Evolutionary conservation across 2,797 vertebrate species (phyloP).

Genomic region (Anabas testudineus): DNA sequence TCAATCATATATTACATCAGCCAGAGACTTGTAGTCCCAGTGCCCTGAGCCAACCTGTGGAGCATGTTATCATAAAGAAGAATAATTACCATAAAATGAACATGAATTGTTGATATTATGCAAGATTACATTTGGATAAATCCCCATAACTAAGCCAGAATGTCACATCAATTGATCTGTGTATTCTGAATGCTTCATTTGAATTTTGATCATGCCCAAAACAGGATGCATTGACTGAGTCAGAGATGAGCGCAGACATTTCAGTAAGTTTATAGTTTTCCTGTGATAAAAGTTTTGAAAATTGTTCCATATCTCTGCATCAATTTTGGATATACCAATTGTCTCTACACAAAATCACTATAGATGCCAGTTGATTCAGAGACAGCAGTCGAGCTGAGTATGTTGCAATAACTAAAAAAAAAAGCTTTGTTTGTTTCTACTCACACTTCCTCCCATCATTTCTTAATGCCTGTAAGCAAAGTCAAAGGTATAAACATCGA

Average conservation of each 20-base stretch:
- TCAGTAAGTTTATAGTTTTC: no score
- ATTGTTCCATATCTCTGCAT: neutral
- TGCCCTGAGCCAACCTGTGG: constrained; percentile 64
- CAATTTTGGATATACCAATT: neutral
- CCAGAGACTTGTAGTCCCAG: constrained; percentile 47
- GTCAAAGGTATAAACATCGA: constrained; percentile 55
- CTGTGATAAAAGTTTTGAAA: neutral
- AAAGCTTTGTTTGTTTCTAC: constrained; percentile 29
- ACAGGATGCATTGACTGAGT: constrained; percentile 31
- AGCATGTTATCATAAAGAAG: constrained; percentile 50
- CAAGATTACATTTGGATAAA: constrained; percentile 51
- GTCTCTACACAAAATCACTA: neutral
- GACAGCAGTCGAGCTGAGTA: constrained; percentile 11
- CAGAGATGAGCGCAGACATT: constrained; percentile 5
- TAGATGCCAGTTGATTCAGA: no score
- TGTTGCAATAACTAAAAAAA: constrained; percentile 22
- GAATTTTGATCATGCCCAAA: constrained; percentile 34
- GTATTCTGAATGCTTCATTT: constrained; percentile 46
- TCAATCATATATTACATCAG: constrained; percentile 73
- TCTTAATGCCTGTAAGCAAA: constrained; percentile 45
- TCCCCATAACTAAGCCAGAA: constrained; percentile 42
- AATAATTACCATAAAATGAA: constrained; percentile 58
- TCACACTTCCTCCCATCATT: constrained; percentile 34
- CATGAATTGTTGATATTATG: constrained; percentile 49
- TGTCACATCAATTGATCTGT: constrained; percentile 50